These are phyloP conservation scores for Hetaerina americana DNA, from an alignment of 1,140 invertebrate genomes.

Conservation along the genomic window DNA sequence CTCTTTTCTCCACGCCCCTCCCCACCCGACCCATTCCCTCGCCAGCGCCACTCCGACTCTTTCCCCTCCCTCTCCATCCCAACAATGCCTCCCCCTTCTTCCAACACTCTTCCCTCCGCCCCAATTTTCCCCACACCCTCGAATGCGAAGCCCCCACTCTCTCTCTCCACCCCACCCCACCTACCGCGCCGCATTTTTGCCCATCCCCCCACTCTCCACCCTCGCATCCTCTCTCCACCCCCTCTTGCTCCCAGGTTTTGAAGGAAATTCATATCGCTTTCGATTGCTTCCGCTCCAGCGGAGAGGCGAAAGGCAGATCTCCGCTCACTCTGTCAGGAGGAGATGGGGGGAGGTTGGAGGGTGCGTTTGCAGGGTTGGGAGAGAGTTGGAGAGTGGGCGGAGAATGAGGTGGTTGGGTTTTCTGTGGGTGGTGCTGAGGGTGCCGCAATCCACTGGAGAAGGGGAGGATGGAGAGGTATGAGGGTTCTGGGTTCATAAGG, in stretches of 20 bases:
- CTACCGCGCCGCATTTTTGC: too few species aligned
- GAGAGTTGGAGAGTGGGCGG: neutral
- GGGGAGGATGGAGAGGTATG: neutral
- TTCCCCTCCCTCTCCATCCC: neutral
- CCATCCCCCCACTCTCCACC: too few species aligned
- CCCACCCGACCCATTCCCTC: neutral
- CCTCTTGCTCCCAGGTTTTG: neutral
- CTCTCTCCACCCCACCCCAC: too few species aligned
- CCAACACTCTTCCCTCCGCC: neutral
- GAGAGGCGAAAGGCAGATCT: neutral
- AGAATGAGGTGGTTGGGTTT: neutral
- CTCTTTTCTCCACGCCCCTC: neutral
- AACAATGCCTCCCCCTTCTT: neutral
- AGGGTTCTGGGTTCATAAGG: neutral
- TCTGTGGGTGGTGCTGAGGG: too few species aligned
- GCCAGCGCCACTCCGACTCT: too few species aligned
- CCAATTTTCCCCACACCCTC: too few species aligned
- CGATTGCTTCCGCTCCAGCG: neutral
- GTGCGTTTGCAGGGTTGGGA: neutral
- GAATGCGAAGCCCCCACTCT: too few species aligned
- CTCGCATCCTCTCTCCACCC: too few species aligned
- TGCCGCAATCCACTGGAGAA: too few species aligned
- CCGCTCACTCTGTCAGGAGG: neutral
- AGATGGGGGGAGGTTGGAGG: neutral
- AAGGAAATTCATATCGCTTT: neutral